Conservation (phyloP, 2,797 vertebrate species). For the Melanotaenia maccullochi region DNA sequence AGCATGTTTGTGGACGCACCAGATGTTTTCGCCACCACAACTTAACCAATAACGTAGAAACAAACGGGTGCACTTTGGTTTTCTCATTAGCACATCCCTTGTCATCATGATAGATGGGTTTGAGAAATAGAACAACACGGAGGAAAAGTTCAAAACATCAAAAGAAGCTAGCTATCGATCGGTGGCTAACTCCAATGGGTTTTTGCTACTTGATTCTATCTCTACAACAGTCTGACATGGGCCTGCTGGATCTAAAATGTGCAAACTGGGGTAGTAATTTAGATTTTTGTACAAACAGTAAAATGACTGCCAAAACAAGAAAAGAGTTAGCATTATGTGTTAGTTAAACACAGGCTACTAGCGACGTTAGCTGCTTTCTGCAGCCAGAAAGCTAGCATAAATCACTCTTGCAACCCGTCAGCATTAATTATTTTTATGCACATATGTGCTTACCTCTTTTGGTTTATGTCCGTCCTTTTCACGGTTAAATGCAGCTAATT, state of each 20-base stretch:
- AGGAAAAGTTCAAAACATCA: conserved; percentile 49
- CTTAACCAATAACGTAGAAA: not conserved
- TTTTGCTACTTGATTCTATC: conserved; percentile 8
- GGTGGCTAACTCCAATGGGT: conserved; percentile 53
- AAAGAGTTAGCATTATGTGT: conserved; percentile 5
- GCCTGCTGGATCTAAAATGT: not conserved
- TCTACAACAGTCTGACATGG: conserved; percentile 6
- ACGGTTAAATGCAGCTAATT: conserved; percentile 7
- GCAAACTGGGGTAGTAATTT: not conserved
- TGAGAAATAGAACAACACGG: conserved; percentile 48
- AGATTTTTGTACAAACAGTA: not conserved
- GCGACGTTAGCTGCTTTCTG: conserved; percentile 36
- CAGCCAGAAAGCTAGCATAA: conserved; percentile 22
- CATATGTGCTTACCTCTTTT: conserved; percentile 55
- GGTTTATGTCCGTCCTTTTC: conserved; percentile 17
- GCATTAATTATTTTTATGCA: not conserved
- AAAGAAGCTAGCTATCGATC: conserved; percentile 36
- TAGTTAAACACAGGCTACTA: conserved; percentile 58
- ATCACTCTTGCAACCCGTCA: not conserved
- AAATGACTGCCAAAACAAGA: not conserved
- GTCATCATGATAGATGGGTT: conserved; percentile 49
- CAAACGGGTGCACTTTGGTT: not conserved
- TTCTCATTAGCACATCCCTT: conserved; percentile 16
- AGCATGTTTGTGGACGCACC: not conserved
- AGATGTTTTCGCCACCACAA: not conserved